phyloP scores from a whole-genome alignment of 2,113 vertebrate species.

The Calyptommatus sinebrachiatus region DNA sequence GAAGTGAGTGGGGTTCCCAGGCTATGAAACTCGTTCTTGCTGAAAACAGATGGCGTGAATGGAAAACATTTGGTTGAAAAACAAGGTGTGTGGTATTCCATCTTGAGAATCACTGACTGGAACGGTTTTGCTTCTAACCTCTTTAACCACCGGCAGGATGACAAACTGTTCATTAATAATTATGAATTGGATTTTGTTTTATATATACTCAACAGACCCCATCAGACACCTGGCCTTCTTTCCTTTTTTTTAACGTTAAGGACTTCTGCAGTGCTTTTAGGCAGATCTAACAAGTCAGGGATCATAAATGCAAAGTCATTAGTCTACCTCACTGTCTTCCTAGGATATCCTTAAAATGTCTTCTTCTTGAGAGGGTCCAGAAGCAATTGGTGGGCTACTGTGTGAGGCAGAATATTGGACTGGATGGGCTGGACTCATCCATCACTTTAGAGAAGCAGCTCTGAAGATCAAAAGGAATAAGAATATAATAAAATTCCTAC shows the following conservation, averaged over 20 bases:
- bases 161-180: neutral
- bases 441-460: too few relatives aligned
- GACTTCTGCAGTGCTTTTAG: neutral
- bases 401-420: too few relatives aligned
- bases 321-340: too few relatives aligned
- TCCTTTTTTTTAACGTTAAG: too few relatives aligned
- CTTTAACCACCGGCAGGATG: neutral
- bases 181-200: neutral
- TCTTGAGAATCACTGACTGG: neutral
- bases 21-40: conserved; percentile 12
- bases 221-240: neutral
- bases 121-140: neutral
- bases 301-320: too few relatives aligned
- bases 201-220: neutral
- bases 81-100: conserved; percentile 42
- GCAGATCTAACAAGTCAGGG: neutral
- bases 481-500: too few relatives aligned
- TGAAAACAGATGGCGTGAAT: conserved; percentile 32
- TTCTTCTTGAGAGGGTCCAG: too few relatives aligned
- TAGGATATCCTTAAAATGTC: too few relatives aligned
- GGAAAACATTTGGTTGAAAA: conserved; percentile 34
- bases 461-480: too few relatives aligned
- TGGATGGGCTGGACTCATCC: too few relatives aligned
- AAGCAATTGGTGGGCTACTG: too few relatives aligned
- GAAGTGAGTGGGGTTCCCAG: conserved; percentile 22